These are phyloP conservation scores for Sitobion miscanthi DNA, from an alignment of 1,140 invertebrate genomes.

Conservation along the genomic window DNA sequence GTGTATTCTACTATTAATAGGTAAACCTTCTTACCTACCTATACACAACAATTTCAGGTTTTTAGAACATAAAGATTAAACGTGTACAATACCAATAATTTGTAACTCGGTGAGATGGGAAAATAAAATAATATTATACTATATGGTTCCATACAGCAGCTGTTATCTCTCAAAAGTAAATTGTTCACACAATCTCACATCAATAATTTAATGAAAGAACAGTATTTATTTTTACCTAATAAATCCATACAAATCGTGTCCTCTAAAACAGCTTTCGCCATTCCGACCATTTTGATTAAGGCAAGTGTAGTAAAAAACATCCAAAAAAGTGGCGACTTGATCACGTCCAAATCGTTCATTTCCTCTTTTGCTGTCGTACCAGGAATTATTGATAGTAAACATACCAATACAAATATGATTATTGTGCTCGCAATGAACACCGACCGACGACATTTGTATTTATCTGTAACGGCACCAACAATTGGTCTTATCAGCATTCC, in stretches of 20 bases:
- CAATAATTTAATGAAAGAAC: neutral
- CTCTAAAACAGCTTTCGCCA: neutral
- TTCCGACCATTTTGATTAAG: neutral
- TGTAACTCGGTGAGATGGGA: too few relatives aligned
- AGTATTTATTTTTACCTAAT: slow-evolving; percentile 36
- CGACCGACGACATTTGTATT: slow-evolving; percentile 75
- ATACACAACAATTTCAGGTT: too few relatives aligned
- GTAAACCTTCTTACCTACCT: too few relatives aligned
- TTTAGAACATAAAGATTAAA: too few relatives aligned
- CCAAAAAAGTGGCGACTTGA: slow-evolving; percentile 19
- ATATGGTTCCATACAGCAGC: too few relatives aligned
- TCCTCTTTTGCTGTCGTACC: neutral
- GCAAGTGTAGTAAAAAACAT: neutral
- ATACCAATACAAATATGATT: neutral
- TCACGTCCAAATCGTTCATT: neutral
- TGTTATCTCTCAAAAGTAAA: neutral
- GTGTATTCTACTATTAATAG: too few relatives aligned
- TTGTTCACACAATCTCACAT: neutral
- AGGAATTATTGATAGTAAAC: neutral
- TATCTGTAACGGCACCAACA: slow-evolving; percentile 80
- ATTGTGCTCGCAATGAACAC: slow-evolving; percentile 68
- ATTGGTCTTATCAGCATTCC: slow-evolving; percentile 81
- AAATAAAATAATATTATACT: too few relatives aligned
- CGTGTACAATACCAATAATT: too few relatives aligned
- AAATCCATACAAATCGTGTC: slow-evolving; percentile 40